Evolutionary conservation across 2,113 vertebrate genomes (phyloP), one percentile per base, ranked within the genome.

Genomic region (Noctilio leporinus): DNA sequence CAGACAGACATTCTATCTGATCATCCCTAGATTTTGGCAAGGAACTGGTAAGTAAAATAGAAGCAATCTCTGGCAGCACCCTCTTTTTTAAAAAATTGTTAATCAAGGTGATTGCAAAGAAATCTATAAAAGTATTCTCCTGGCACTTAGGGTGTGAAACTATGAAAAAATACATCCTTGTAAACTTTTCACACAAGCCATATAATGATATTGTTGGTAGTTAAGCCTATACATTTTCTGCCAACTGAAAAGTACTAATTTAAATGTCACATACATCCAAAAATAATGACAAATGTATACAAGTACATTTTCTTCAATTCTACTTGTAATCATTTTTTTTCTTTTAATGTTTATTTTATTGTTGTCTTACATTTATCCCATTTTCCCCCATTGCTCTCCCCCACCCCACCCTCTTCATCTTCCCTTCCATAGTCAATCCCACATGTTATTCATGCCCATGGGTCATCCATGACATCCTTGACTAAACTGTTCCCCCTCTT

Each of bases 71-170:
- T 33, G 20, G 22, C 43, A 59, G 51, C 26, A 67, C 72, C 19
- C 14, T 75, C 10, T 91, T 64, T 91, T 64, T 76, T 12, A 10
- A 80, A 84, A 17, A 86, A 65, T 28, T 6, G 11, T 35, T 92
- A 89, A 94, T 81, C 53, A 75, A 62, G 11, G 17, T 65, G 45
- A 91, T 28, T 43, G 9, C 49, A 83, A 95, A 89, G 26, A 53
- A 77, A 92, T 70, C 53, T 62, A 75, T 57, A 17, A 77, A 97
- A 92, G 11, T 77, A 59, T 45, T 95, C 69, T 75, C n/a, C 38
- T 67, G n/a, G 45, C 22, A 70, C 51, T 55, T 73, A 81, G 49
- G 72, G 85, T 49, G 17, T 43, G 35, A 84, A 96, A 80, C 76
- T 76, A 83, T 78, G 24, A 45, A 45, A 73, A 96, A 88, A 85